A percentile compares a stretch with the other conserved stretches of the same genome.
Evolutionary conservation across 2,888 invertebrate species (phyloP).

Genomic region (Pterostichus niger): DNA sequence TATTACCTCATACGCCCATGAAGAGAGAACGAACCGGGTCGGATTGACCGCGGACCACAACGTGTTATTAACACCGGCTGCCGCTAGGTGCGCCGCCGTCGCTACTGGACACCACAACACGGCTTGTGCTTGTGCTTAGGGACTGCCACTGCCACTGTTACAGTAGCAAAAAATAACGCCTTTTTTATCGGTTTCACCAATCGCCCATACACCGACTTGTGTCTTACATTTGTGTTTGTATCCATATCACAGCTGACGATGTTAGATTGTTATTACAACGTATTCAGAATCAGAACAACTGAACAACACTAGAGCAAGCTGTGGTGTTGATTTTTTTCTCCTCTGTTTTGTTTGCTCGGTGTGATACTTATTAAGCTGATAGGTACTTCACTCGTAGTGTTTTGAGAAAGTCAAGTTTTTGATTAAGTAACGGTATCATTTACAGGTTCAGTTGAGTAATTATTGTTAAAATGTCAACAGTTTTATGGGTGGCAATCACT

Average conservation of each 20-base stretch:
- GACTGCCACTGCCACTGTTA: conserved; percentile 44
- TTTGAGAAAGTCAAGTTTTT: conserved; percentile 53
- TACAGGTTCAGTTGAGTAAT: conserved; percentile 54
- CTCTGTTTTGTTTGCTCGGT: background rate
- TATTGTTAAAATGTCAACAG: conserved; percentile 54
- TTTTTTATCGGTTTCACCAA: conserved; percentile 63
- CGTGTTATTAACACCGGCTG: conserved; percentile 64
- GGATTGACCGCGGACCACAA: conserved; percentile 48
- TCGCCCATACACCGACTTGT: conserved; percentile 27
- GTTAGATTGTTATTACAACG: conserved; percentile 39
- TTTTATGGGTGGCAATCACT: conserved; percentile 46
- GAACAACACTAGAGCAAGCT: conserved; percentile 16
- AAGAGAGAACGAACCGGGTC: background rate
- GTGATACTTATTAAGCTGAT: conserved; percentile 48
- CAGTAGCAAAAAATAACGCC: conserved; percentile 61
- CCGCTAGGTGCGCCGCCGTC: conserved; percentile 56
- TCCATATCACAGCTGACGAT: conserved; percentile 38
- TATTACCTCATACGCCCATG: conserved; percentile 22
- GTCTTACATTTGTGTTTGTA: conserved; percentile 18
- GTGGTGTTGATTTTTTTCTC: conserved; percentile 26
- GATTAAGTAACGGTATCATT: conserved; percentile 52
- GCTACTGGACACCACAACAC: conserved; percentile 42
- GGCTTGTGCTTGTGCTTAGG: background rate
- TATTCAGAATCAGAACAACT: background rate
- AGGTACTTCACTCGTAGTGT: conserved; percentile 12